Evolutionary conservation across 2,888 invertebrate species (phyloP).

Genomic region (Heliconius cydno): DNA sequence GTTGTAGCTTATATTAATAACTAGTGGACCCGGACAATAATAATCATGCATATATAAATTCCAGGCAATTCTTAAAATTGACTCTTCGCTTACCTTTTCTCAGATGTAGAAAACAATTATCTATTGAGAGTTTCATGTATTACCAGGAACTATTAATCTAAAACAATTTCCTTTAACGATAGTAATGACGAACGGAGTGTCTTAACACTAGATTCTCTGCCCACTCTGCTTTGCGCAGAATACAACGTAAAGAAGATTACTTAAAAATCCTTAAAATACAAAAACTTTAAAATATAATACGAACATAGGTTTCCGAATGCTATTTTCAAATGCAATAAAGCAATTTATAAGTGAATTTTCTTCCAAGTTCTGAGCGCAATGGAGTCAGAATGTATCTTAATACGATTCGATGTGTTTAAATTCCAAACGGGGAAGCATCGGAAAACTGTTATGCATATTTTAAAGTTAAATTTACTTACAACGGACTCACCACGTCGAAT

Average conservation of each 20-base stretch:
- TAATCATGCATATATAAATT: no score
- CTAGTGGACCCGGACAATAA: no score
- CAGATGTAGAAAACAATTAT: no score
- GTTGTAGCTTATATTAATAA: neutral
- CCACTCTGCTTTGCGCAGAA: neutral
- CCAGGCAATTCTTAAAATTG: neutral
- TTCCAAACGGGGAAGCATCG: constrained; percentile 78
- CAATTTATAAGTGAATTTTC: constrained; percentile 58
- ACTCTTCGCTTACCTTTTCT: neutral
- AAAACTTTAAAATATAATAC: neutral
- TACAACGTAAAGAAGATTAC: rapidly evolving
- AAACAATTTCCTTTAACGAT: no score
- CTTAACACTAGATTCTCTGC: neutral
- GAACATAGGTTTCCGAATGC: neutral
- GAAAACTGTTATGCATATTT: constrained; percentile 84
- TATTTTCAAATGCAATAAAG: constrained; percentile 25
- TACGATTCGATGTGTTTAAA: constrained; percentile 80
- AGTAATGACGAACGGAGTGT: neutral
- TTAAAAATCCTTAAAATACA: neutral
- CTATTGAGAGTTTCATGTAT: no score
- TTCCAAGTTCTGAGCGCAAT: constrained; percentile 67
- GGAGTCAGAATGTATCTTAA: constrained; percentile 82
- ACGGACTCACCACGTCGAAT: constrained; percentile 63
- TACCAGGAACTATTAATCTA: no score
- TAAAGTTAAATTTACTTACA: constrained; percentile 82